Base-by-base conservation (phyloP, 2,888 invertebrate genomes). In the Lapara coniferarum region DNA sequence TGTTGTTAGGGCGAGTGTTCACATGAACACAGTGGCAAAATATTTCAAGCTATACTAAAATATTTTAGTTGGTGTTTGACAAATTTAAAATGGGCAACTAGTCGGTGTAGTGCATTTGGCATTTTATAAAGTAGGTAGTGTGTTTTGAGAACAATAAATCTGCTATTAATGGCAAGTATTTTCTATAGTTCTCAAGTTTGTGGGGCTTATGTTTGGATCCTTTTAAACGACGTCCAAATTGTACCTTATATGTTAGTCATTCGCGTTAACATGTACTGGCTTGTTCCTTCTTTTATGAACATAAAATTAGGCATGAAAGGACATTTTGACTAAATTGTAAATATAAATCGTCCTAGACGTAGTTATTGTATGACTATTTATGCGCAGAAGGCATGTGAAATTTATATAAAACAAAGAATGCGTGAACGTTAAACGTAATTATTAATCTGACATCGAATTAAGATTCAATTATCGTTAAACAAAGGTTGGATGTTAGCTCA, bases 221-320 rank as follows among this genome's bases (percentile, higher is more conserved):
- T 37, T 37, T 37, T 37, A 37, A 37, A 37, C 37, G 5, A 37
- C 37, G 37, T 37, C 37, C 37, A 37, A 37, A 2, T 37, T 37
- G 37, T 37, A 37, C 37, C 37, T 37, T 37, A 37, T 37, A 37
- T 37, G 8, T 37, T 7, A 37, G 37, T 37, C 37, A 8, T 37
- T 37, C 37, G 37, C 37, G 37, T 37, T 37, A 37, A 37, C 37
- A 37, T 37, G 37, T 37, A 37, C 7, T 49, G 19, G 63, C 46
- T 49, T 63, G 19, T 16, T 59, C 59, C 59, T 59, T 16, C 12
- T 44, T 59, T 59, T 59, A 46, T 63, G 19, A 46, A 63, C 5
- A 7, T 49, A 63, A 25, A 7, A 19, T 63, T 63, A 13, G 19
- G 19, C 10, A 19, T 19, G 12, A 19, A 19, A 63, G 16, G 59